Evolutionary conservation across 2,113 vertebrate species (phyloP).

Genomic region (Erythrolamprus reginae): DNA sequence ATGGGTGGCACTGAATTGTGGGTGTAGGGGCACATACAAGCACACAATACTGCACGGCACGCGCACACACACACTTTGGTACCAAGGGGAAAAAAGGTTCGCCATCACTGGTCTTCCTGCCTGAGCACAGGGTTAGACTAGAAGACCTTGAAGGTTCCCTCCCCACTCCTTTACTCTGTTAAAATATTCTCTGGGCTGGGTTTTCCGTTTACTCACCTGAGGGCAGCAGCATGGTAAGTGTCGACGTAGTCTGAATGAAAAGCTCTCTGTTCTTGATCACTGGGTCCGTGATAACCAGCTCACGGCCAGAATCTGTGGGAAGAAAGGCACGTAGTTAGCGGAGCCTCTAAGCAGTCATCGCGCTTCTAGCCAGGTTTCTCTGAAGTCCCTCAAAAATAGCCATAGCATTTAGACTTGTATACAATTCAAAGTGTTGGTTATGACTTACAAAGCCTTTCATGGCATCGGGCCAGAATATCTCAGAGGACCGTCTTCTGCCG

Average conservation of each 20-base stretch:
- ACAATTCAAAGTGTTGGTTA: no score
- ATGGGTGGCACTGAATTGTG: no score
- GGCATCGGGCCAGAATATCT: no score
- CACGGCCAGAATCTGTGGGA: slow-evolving; percentile 88
- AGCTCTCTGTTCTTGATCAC: slow-evolving; percentile 97
- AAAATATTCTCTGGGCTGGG: no score
- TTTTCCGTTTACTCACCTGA: slow-evolving; percentile 78
- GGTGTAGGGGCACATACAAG: no score
- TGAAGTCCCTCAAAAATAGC: not conserved
- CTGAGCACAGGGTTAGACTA: not conserved
- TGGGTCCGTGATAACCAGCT: slow-evolving; percentile 95
- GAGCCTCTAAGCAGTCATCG: not conserved
- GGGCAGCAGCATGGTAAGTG: slow-evolving; percentile 96
- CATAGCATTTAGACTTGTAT: no score
- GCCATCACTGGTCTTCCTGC: no score
- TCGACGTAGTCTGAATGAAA: slow-evolving; percentile 99
- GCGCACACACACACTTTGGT: no score
- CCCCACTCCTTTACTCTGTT: not conserved
- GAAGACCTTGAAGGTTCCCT: not conserved
- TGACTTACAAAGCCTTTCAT: no score
- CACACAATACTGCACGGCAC: no score
- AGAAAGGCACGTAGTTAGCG: slow-evolving; percentile 17
- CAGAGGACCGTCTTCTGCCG: no score
- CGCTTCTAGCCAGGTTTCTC: not conserved
- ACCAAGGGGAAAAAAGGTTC: no score